Evolutionary conservation across 2,113 vertebrate genomes (phyloP).

Genomic region (Elgaria multicarinata): DNA sequence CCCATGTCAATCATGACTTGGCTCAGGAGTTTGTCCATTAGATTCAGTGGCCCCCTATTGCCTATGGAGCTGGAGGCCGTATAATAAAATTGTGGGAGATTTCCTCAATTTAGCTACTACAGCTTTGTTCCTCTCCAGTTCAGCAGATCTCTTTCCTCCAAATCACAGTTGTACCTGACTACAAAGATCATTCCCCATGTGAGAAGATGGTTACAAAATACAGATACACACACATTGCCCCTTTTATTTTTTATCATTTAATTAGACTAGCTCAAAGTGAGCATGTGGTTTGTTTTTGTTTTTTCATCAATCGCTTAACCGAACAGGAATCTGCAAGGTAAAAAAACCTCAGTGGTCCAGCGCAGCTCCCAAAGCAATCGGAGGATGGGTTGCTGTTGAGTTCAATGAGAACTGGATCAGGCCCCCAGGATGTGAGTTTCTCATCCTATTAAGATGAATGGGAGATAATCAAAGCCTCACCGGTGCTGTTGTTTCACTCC

Average conservation of each 20-base stretch:
- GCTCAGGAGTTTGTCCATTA: not conserved
- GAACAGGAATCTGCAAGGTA: too few relatives aligned
- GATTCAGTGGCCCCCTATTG: not conserved
- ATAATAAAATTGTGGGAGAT: not conserved
- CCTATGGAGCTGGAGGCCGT: not conserved
- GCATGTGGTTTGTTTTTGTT: not conserved
- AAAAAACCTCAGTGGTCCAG: not conserved
- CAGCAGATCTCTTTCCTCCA: conserved; percentile 4
- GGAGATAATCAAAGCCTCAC: conserved; percentile 33
- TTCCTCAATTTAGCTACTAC: not conserved
- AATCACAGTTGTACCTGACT: conserved; percentile 12
- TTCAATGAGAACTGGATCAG: conserved; percentile 25
- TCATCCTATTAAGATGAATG: conserved; percentile 32
- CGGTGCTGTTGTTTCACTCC: conserved; percentile 17
- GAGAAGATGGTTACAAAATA: not conserved
- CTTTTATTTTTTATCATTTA: not conserved
- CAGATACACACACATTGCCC: not conserved
- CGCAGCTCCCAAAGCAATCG: not conserved
- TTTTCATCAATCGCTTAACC: not conserved
- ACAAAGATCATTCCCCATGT: conserved; percentile 13
- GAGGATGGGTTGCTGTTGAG: not conserved
- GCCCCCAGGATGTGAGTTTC: conserved; percentile 37
- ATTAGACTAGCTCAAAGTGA: not conserved
- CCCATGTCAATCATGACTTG: too few relatives aligned
- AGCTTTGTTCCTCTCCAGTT: conserved; percentile 1